These are phyloP conservation scores for Ephialtes manifestator DNA, from an alignment of 2,888 invertebrate species.

Conservation along the genomic window DNA sequence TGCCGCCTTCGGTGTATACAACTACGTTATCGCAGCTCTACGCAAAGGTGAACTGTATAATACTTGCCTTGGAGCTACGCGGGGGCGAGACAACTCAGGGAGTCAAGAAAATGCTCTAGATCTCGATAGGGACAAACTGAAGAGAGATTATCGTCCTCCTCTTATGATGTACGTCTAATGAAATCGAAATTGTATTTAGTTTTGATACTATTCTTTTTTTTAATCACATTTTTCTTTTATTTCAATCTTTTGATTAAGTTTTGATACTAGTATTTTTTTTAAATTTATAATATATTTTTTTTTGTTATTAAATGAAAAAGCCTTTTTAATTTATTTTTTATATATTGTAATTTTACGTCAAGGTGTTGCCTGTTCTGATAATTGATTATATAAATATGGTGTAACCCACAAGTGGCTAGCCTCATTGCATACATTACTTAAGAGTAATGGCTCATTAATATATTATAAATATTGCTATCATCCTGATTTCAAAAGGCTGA, in stretches of 20 bases:
- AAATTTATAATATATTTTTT: too few relatives aligned
- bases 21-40: slow-evolving; percentile 14
- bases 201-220: background rate
- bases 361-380: background rate
- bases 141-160: background rate
- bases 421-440: background rate
- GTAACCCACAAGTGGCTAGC: too few relatives aligned
- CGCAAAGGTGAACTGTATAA: slow-evolving; percentile 14
- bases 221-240: background rate
- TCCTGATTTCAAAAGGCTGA: background rate
- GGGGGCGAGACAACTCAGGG: background rate
- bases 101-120: slow-evolving; percentile 19
- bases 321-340: too few relatives aligned
- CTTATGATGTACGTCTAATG: background rate
- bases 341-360: too few relatives aligned
- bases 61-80: background rate
- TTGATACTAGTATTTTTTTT: too few relatives aligned
- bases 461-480: background rate
- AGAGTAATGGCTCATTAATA: background rate
- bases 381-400: background rate
- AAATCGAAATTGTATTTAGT: background rate
- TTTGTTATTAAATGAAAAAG: too few relatives aligned
- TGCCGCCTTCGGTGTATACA: slow-evolving; percentile 5
- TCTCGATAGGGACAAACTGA: background rate
- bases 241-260: too few relatives aligned